Percentiles rank a stretch among this genome's conserved stretches.
Evolutionary conservation across 2,113 vertebrate species (phyloP).

Genomic region (Phylloscopus trochiloides): DNA sequence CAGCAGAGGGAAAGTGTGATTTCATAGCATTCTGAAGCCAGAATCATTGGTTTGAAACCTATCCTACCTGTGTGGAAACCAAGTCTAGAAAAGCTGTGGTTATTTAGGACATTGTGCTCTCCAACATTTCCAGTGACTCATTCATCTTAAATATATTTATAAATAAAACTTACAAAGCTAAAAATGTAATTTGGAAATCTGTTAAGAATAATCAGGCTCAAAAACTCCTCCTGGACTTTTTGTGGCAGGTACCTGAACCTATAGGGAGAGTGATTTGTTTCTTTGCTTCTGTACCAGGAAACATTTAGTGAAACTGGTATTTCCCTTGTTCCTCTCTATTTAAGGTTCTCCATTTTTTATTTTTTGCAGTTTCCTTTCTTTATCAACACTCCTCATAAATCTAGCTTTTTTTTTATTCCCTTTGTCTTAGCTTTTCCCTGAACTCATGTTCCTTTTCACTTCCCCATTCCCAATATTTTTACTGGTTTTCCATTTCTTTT

Average conservation of each 20-base stretch:
- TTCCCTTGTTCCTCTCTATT: not conserved
- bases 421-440: not conserved
- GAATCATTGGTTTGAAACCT: not conserved
- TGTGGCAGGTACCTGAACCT: not conserved
- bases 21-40: not conserved
- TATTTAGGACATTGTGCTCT: not conserved
- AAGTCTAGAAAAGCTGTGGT: not conserved
- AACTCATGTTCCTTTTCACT: not conserved
- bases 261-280: not conserved
- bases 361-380: not conserved
- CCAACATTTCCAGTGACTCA: not conserved
- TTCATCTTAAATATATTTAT: not conserved
- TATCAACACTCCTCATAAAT: not conserved
- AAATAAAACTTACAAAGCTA: constrained; percentile 4
- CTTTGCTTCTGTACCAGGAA: not conserved
- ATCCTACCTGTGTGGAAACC: not conserved
- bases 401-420: not conserved
- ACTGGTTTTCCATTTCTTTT: not conserved
- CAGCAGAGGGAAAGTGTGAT: not conserved
- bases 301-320: not conserved
- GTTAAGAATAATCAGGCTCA: constrained; percentile 21
- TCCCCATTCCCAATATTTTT: not conserved
- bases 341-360: not conserved
- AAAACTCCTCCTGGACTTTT: not conserved
- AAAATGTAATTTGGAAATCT: constrained; percentile 12